Conservation (phyloP, 2,797 vertebrate genomes). For the Mus caroli region DNA sequence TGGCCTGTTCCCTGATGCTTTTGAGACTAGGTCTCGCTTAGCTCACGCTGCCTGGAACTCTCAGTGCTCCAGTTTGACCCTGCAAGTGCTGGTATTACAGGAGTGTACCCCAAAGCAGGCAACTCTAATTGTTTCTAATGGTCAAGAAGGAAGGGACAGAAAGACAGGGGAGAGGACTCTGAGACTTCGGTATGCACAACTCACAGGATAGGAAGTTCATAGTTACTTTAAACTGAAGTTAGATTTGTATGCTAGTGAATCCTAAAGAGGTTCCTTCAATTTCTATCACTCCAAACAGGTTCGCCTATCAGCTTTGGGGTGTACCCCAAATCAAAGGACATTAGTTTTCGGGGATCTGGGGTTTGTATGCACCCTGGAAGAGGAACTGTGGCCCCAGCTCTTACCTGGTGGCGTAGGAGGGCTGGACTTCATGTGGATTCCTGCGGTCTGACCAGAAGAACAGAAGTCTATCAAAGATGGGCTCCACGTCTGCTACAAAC, state of each 20-base stretch:
- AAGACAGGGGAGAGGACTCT: background rate
- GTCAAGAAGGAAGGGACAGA: background rate
- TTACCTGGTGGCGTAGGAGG: conserved; percentile 95
- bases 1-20: background rate
- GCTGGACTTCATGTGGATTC: conserved; percentile 98
- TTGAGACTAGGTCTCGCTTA: background rate
- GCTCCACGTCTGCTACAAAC: conserved; percentile 94
- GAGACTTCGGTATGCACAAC: background rate
- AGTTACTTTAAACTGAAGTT: background rate
- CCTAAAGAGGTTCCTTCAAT: background rate
- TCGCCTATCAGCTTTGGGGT: background rate
- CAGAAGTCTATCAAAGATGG: conserved; percentile 95
- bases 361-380: background rate
- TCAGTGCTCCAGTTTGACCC: background rate
- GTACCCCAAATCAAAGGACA: background rate
- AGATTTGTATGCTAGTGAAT: background rate
- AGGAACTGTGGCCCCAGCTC: background rate
- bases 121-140: background rate
- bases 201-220: conserved; percentile 7
- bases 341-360: background rate
- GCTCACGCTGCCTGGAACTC: background rate
- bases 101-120: background rate
- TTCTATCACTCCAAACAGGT: background rate
- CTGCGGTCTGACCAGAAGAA: conserved; percentile 98
- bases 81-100: background rate